Evolutionary conservation across 2,888 invertebrate species (phyloP), one percentile per base, ranked within the genome.

Genomic region (Autographa pulchrina): DNA sequence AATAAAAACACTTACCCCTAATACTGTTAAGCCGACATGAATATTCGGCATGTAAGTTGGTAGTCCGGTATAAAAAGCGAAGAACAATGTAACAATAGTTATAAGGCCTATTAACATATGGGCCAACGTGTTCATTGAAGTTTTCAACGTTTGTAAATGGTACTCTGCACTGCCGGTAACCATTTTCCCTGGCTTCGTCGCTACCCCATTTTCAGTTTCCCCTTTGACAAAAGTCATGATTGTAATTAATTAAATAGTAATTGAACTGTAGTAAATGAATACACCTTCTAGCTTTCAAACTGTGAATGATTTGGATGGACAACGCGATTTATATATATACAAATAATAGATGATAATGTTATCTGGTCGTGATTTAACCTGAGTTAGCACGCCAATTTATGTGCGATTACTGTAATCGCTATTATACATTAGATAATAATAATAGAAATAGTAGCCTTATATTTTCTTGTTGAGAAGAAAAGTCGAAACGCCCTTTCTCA

Each of bases 11-110:
- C 95, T 93, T 80, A 95, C 95, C 86, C 95, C 95, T 65, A 92
- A 70, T 16, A 94, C 93, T 82, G 94, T 94, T 62, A 94, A 77
- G 6, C 92, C 72, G 32, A 94, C 88, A 73, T 95, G 94, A 58
- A 88, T 70, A 31, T 82, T 75, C 9, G 91, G 92, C 0, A 88
- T 74, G 64, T 83, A 82, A 7, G 92, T 25, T 0, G 92, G 92
- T 9, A 87, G 14, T 32, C 90, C 91, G 76, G 72, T 72, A 69
- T 88, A 86, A 9, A 93, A 88, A 1, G 91, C 83, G 67, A 84
- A 94, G 11, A 90, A 35, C 0, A 93, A 14, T 3, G 74, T 68
- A 7, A 89, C 74, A 31, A 91, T 91, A 2, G 92, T 91, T 7
- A 90, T 88, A 20, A 88, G 80, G 20, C 94, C 94, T 66, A 93